Conservation (phyloP, 2,113 vertebrate species). For the Platysternon megacephalum region DNA sequence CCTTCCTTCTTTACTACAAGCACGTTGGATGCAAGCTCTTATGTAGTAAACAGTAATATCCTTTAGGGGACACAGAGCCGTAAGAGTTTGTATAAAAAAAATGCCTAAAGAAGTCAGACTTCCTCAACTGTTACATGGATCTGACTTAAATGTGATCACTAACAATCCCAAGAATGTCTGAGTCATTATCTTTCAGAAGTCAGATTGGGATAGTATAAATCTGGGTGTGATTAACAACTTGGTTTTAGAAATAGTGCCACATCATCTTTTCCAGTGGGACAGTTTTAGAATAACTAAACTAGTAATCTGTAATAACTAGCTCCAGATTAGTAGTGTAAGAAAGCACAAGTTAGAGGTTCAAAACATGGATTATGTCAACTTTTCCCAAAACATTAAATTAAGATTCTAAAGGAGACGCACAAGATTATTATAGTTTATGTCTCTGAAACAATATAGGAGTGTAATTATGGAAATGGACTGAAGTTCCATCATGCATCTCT, state of each 20-base stretch:
- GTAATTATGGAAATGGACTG: neutral
- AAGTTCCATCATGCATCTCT: neutral
- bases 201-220: neutral
- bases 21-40: neutral
- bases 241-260: neutral
- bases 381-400: neutral
- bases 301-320: neutral
- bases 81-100: neutral
- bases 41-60: neutral
- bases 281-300: neutral
- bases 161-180: neutral
- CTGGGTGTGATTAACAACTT: neutral
- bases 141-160: rapidly evolving
- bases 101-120: neutral
- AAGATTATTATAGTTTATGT: neutral
- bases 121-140: neutral
- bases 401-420: neutral
- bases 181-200: neutral
- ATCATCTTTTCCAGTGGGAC: neutral
- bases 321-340: neutral
- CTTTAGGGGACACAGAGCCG: neutral
- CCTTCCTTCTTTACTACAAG: neutral
- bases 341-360: neutral
- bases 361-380: neutral
- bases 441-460: neutral